These are phyloP conservation scores for Rattus norvegicus DNA, from an alignment of 2,113 vertebrate species.

Conservation along the genomic window GRCr8 NC_086032.1:55566001-55566500, in stretches of 20 bases:
- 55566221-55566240: neutral
- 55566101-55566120: too few species aligned
- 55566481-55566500: neutral
- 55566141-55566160: too few species aligned
- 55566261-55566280: neutral
- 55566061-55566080: too few species aligned
- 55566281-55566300: neutral
- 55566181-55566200: too few species aligned
- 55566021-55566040: too few species aligned
- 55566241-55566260: neutral
- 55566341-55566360: neutral
- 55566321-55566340: neutral
- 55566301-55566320: neutral
- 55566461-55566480: neutral
- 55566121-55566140: too few species aligned
- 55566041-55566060: too few species aligned
- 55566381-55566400: neutral
- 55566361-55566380: neutral
- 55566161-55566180: too few species aligned
- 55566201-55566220: too few species aligned
- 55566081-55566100: too few species aligned
- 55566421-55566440: neutral
- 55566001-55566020: too few species aligned
- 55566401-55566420: neutral
- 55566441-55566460: neutral